A percentile compares a stretch with the other conserved stretches of the same genome.
Conservation (phyloP, 92 coral and sea anemone species). For the Parazoanthus darwini region DNA sequence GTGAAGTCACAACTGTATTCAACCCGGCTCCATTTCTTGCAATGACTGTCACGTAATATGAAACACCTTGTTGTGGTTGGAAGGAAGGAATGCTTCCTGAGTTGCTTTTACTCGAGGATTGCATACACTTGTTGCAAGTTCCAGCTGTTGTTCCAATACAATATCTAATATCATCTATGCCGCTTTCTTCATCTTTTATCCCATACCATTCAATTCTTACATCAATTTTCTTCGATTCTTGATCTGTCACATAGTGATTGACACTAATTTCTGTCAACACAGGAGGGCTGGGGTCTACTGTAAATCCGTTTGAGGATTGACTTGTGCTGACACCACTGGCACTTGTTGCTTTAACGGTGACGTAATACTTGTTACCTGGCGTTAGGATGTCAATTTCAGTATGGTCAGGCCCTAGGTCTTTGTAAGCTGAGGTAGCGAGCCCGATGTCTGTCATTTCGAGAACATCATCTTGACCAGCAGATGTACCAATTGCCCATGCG, state of each 20-base stretch:
- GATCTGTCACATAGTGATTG: slow-evolving; percentile 59
- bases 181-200: slow-evolving; percentile 71
- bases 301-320: slow-evolving; percentile 76
- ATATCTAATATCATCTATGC: slow-evolving; percentile 56
- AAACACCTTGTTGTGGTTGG: slow-evolving; percentile 50
- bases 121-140: slow-evolving; percentile 49
- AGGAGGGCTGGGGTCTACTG: slow-evolving; percentile 79
- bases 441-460: slow-evolving; percentile 69
- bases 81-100: slow-evolving; percentile 57
- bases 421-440: slow-evolving; percentile 54
- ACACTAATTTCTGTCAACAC: slow-evolving; percentile 51
- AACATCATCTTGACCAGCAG: slow-evolving; percentile 60
- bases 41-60: slow-evolving; percentile 67
- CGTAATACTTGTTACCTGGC: slow-evolving; percentile 74
- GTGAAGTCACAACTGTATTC: slow-evolving; percentile 69
- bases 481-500: slow-evolving; percentile 84
- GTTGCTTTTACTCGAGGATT: slow-evolving; percentile 28
- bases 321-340: slow-evolving; percentile 66
- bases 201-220: slow-evolving; percentile 63
- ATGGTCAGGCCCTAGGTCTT: slow-evolving; percentile 52
- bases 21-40: slow-evolving; percentile 78
- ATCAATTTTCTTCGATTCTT: slow-evolving; percentile 54
- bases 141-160: slow-evolving; percentile 71
- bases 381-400: slow-evolving; percentile 53
- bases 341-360: slow-evolving; percentile 75